Base-by-base conservation (phyloP, 2,113 vertebrate genomes). In the Dromiciops gliroides region DNA sequence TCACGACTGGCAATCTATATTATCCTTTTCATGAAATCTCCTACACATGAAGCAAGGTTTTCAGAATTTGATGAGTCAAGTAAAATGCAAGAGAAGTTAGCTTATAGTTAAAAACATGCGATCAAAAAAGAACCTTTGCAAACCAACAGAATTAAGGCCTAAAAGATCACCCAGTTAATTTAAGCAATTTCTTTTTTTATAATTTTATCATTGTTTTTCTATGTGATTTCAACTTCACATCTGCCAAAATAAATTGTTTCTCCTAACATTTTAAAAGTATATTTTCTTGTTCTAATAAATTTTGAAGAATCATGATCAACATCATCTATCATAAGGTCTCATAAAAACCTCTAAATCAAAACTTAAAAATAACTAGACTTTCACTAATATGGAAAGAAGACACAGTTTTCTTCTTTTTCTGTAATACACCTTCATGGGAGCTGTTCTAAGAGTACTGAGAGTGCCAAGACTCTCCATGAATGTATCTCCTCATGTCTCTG, bases 371-470 rank as follows among this genome's bases (percentile, higher is more conserved):
- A 92, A 92, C n/a, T 51, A 48, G 7, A 31, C 44, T 89, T 92
- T 7, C 14, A 51, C 26, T 93, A n/a, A 89, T 53, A 19, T 19
- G 28, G 48, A 95, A 23, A 47, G 92, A 56, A n/a, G 48, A 60
- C 37, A 50, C 90, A 89, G 53, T 53, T 93, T 89, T 90, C 24
- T 67, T 49, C 5, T 26, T 22, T 60, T 83, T 31, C 94, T 60
- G 2, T 51, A 11, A 93, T 25, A 37, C 53, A 89, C n/a, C 31
- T 89, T 25, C 28, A 92, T 51, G 52, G 60, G 93, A 90, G 26
- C 83, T 91, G 3, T 16, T 91, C 48, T 53, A 50, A 96, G 91
- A 95, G 75, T 92, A 94, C 49, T 37, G 93, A 60, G 6, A 93
- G 50, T 16, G 25, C 52, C 75, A 91, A 94, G 37, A 8, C 0